Evolutionary conservation across 2,888 invertebrate genomes (phyloP), one percentile per base, ranked within the genome.

Genomic region (Drosophila suboccidentalis): DNA sequence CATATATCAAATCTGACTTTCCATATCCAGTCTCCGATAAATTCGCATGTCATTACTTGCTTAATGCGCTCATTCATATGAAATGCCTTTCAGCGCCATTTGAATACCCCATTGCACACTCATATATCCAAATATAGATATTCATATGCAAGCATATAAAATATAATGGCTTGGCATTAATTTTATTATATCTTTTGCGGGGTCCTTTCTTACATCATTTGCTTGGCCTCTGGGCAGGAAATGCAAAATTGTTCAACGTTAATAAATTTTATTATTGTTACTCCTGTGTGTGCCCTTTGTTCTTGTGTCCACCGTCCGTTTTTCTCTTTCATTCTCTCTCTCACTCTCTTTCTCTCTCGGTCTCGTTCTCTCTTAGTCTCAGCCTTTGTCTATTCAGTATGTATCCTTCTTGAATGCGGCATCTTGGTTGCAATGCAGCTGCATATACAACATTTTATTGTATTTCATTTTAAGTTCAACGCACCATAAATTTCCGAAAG

Each of bases 391-490:
- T 46, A 36, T 46, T 36, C n/a, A 22, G 36, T 13, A 8, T 41
- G 50, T 44, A 36, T 59, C 6, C 39, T 17, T 11, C 51, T 58
- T 61, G 62, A 17, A 26, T 50, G 53, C 32, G 44, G 61, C 67
- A 64, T 77, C 77, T 78, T 71, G 62, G 50, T 46, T 66, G 63
- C 78, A 71, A 19, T 73, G 71, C 71, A 49, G 71, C 65, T 74
- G 79, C 82, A 71, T 15, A 44, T 39, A 51, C 63, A 62, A 71
- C 67, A 86, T 80, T 82, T 87, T 85, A 85, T 85, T 85, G 87
- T 87, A 84, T 87, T 84, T 80, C 82, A 70, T 85, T 87, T 85
- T 82, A 82, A 87, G 87, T 85, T 85, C 84, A 84, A 87, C 82
- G 82, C 76, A 73, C 87, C 78, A 85, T 85, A 84, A 84, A 85